A percentile compares a stretch with the other conserved stretches of the same genome.
These are phyloP conservation scores for Hyles euphorbiae DNA, from an alignment of 1,140 invertebrate species.

Conservation along the genomic window DNA sequence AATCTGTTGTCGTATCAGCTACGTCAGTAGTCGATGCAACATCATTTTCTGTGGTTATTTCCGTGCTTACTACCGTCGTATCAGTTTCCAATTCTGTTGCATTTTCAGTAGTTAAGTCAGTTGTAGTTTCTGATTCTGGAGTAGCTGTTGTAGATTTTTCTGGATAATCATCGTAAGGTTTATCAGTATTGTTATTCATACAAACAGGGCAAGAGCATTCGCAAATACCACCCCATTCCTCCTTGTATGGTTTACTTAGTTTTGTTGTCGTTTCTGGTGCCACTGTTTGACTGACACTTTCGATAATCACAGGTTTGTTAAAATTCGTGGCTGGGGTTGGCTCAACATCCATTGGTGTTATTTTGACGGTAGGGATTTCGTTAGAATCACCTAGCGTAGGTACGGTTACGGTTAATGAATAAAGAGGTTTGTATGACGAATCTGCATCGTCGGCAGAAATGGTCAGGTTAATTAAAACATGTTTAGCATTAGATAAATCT, in stretches of 20 bases:
- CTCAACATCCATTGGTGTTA: slow-evolving; percentile 69
- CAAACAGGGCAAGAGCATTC: slow-evolving; percentile 84
- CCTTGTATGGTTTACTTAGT: slow-evolving; percentile 38
- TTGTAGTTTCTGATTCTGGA: slow-evolving; percentile 12
- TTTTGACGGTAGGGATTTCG: slow-evolving; percentile 76
- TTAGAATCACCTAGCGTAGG: slow-evolving; percentile 77
- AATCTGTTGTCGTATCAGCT: slow-evolving; percentile 19
- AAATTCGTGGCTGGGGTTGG: slow-evolving; percentile 62
- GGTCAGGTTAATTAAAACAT: slow-evolving; percentile 84
- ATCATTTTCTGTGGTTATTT: slow-evolving; percentile 27
- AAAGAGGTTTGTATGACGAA: slow-evolving; percentile 78
- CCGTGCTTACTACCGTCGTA: slow-evolving; percentile 21
- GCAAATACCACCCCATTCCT: slow-evolving; percentile 79
- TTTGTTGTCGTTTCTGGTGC: slow-evolving; percentile 24
- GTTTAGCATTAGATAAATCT: slow-evolving; percentile 67
- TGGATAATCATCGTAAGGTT: slow-evolving; percentile 56
- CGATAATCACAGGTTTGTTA: slow-evolving; percentile 54
- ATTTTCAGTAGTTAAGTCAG: slow-evolving; percentile 6
- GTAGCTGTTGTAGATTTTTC: slow-evolving; percentile 30
- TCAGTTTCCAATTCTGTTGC: slow-evolving; percentile 11
- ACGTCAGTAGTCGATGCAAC: slow-evolving; percentile 16
- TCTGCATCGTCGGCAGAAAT: slow-evolving; percentile 80
- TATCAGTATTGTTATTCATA: slow-evolving; percentile 57
- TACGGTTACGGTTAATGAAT: slow-evolving; percentile 83
- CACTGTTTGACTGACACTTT: slow-evolving; percentile 18